phyloP scores from a whole-genome alignment of 2,113 vertebrate species.

The Rhinogobius similis region DNA sequence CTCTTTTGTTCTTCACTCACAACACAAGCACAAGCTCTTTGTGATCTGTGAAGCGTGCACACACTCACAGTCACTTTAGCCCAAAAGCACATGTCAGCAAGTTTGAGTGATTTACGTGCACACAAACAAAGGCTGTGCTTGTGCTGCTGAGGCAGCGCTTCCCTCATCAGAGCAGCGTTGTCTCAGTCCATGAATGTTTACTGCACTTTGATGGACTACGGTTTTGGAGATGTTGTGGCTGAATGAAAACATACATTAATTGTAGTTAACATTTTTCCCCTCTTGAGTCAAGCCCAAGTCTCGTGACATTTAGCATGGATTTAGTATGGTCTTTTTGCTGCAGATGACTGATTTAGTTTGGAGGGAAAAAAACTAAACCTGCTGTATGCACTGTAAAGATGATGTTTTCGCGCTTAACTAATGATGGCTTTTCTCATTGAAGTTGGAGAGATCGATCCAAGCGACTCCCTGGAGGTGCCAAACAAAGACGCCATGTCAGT shows the following conservation, averaged over 20 bases:
- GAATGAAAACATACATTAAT: background rate
- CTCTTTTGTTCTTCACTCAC: background rate
- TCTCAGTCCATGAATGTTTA: slow-evolving; percentile 9
- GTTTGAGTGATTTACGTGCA: slow-evolving; percentile 13
- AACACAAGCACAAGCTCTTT: slow-evolving; percentile 8
- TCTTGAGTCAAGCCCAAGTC: background rate
- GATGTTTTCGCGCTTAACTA: background rate
- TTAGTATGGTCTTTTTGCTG: background rate
- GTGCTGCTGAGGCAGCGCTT: slow-evolving; percentile 11
- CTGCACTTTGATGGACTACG: slow-evolving; percentile 4
- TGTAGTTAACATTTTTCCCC: background rate
- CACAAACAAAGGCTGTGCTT: slow-evolving; percentile 5
- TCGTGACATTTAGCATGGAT: background rate
- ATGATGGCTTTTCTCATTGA: background rate
- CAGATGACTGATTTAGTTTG: background rate
- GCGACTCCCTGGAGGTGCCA: slow-evolving; percentile 54
- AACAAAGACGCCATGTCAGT: slow-evolving; percentile 85
- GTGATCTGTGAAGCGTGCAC: background rate
- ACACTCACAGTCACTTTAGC: slow-evolving; percentile 1
- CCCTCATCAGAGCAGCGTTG: background rate
- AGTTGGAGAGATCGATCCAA: slow-evolving; percentile 44
- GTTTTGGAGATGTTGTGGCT: background rate
- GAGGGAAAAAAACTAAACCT: background rate
- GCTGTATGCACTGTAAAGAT: background rate
- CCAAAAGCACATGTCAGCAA: slow-evolving; percentile 11